Base-by-base conservation (phyloP, 2,113 vertebrate genomes). In the Eulemur rufifrons region DNA sequence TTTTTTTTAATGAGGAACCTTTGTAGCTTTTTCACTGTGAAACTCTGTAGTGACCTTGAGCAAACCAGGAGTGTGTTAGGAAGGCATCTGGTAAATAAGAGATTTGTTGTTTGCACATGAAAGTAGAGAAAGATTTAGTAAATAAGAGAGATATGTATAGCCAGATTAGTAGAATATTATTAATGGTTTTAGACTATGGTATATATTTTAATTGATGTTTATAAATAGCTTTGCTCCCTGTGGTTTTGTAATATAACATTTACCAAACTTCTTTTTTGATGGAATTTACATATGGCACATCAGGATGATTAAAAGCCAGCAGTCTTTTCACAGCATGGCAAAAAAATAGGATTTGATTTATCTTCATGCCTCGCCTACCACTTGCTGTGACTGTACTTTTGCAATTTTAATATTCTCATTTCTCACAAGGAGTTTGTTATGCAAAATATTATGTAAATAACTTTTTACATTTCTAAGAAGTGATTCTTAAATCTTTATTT, bases 261-360 rank as follows among this genome's bases (percentile, higher is more conserved):
- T 98, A 98, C 98, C 97, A 98, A 98, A 98, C 97, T 98, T 98
- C 96, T 98, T 98, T 97, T 98, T 98, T 98, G 98, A 98, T 98
- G 98, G 97, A 98, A 98, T 98, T 98, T 98, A 98, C 98, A 99
- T 98, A 98, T 98, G 98, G 98, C 98, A 98, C 98, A 98, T 98
- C 98, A 98, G 96, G 97, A 98, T 98, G 98, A 99, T 98, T 98
- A 98, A 99, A 99, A 99, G 98, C 97, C 97, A 97, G 98, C 96
- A 85, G 92, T 98, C 98, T 98, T 98, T 98, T 98, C 98, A 98
- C 98, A 98, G 98, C 98, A 98, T 98, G 98, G 97, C 97, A 98
- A 98, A 98, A 76, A 98, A 98, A 98, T 98, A 98, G 98, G 98
- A 98, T 98, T 98, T 98, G 98, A 99, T 98, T 99, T 98, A 98